phyloP scores from a whole-genome alignment of 2,113 vertebrate species.

The Barnardius zonarius region DNA sequence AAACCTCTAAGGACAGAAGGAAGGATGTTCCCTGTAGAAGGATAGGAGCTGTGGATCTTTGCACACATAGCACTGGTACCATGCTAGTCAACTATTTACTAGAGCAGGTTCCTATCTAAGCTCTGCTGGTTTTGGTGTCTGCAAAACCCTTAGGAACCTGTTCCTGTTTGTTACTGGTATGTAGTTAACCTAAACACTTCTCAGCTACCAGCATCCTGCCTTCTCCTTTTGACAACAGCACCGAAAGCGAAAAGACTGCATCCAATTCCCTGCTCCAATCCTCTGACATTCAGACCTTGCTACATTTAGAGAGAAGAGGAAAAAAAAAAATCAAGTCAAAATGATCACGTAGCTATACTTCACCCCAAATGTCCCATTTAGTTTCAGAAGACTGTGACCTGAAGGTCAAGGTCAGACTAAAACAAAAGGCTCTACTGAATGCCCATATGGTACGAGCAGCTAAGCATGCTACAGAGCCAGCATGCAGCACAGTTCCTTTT shows the following conservation, averaged over 20 bases:
- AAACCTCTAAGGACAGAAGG: background rate
- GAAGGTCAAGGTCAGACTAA: background rate
- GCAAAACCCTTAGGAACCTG: background rate
- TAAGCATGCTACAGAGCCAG: background rate
- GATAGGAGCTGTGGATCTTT: background rate
- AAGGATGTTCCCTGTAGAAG: background rate
- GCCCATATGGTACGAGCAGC: background rate
- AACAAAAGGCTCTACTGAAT: background rate
- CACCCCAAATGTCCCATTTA: background rate
- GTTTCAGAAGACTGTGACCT: background rate
- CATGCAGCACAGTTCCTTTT: background rate
- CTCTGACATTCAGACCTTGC: background rate
- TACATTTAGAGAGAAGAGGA: background rate
- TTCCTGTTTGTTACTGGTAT: background rate
- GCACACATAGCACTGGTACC: too few species aligned
- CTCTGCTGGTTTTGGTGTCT: background rate
- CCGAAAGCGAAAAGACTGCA: background rate
- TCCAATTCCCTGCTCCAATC: background rate
- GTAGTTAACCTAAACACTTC: background rate
- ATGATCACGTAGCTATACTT: background rate
- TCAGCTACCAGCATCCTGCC: background rate
- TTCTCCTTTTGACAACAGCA: background rate
- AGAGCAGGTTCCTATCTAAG: background rate
- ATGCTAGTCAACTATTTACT: background rate
- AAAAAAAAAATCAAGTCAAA: background rate